Percentiles rank a stretch among this genome's conserved stretches.
phyloP scores from a whole-genome alignment of 2,797 vertebrate genomes.

The Tamandua tetradactyla region DNA sequence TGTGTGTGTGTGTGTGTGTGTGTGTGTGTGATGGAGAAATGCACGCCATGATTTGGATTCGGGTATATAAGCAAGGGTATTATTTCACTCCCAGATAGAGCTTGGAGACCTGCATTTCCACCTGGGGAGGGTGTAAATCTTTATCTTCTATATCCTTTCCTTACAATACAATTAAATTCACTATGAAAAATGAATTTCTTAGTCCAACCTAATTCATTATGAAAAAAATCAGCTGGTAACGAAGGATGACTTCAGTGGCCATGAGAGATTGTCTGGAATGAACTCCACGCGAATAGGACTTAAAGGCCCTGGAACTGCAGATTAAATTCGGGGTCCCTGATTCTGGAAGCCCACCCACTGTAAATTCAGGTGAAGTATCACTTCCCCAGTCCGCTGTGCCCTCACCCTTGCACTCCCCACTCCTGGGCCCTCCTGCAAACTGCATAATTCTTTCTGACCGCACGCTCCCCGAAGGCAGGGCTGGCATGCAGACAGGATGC shows the following conservation, averaged over 20 bases:
- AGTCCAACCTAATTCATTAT: neutral
- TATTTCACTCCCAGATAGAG: slow-evolving; percentile 11
- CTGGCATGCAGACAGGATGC: too few species aligned
- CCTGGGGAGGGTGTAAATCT: neutral
- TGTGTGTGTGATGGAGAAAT: slow-evolving; percentile 44
- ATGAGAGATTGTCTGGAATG: too few species aligned
- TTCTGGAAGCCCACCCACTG: neutral
- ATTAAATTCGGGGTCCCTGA: neutral
- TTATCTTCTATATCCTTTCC: neutral
- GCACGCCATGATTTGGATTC: slow-evolving; percentile 61
- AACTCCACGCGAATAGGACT: neutral
- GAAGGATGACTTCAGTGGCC: neutral
- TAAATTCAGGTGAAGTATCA: neutral
- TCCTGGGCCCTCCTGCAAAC: too few species aligned
- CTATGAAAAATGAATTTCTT: too few species aligned
- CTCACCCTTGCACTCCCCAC: too few species aligned
- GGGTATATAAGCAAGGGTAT: neutral
- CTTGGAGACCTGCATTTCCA: neutral
- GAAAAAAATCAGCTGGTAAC: neutral
- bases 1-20: neutral
- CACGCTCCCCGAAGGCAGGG: too few species aligned
- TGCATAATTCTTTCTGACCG: too few species aligned
- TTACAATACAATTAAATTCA: too few species aligned
- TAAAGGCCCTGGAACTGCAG: neutral
- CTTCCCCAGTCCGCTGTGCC: too few species aligned